Base-by-base conservation (phyloP, 2,797 vertebrate genomes). In the Prunella strophiata region DNA sequence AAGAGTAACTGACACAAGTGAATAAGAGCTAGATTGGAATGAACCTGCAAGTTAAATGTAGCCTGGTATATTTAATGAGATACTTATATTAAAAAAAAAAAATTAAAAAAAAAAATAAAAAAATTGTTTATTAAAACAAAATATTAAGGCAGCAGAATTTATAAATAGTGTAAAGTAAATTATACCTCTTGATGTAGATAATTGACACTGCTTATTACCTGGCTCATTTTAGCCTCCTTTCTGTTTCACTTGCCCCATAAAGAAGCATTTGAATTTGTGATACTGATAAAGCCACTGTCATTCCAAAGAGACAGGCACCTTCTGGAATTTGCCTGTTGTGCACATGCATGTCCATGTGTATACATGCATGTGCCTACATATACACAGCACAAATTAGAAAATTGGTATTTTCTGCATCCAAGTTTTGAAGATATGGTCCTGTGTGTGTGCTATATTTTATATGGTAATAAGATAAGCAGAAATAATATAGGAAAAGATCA, bases 231-330 rank as follows among this genome's bases (percentile, higher is more conserved):
- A 86, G 13, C 27, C 9, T 73, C 14, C 48, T 77, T 81, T 63
- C 9, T 13, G 9, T 61, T 67, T 12, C 16, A 55, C 4, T 7
- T 0, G 1, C 16, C 4, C 17, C 21, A 17, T 57, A 42, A 22
- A 38, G 40, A 52, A 5, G 2, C 26, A 42, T 20, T 17, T 47
- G 9, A 43, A 66, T 61, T 77, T 50, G 26, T 52, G 9, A 38
- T 76, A 14, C n/a, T 61, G 25, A 13, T 55, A 67, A 74, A 85
- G 32, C 6, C 16, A 22, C 8, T 48, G 42, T 23, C 8, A n/a
- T 87, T 90, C 83, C 40, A 86, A 66, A 78, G 36, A 19, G 10
- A 36, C 21, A 72, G 32, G 16, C 9, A 32, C 2, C 15, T 62
- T 7, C 21, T 45, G 40, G 19, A 43, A 52, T 80, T 27, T 48